Conservation (phyloP, 2,113 vertebrate genomes). For the Eurypyga helias region DNA sequence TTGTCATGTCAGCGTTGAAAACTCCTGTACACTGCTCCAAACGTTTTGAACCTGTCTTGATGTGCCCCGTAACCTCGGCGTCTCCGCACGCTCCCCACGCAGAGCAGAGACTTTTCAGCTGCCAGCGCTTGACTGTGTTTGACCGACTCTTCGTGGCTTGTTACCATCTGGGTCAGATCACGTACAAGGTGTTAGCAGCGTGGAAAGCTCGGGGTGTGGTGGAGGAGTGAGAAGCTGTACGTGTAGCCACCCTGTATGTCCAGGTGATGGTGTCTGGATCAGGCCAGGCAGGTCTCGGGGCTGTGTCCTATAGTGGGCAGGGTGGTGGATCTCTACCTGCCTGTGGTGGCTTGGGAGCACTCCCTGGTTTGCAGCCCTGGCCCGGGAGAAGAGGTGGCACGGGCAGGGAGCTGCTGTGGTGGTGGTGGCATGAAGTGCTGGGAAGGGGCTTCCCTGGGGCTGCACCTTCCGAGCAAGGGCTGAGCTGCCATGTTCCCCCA, state of each 20-base stretch:
- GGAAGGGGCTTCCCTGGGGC: background rate
- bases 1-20: conserved; percentile 43
- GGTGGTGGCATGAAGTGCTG: background rate
- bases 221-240: background rate
- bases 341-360: background rate
- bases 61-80: background rate
- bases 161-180: background rate
- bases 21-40: background rate
- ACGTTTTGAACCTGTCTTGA: background rate
- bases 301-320: background rate
- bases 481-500: background rate
- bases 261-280: background rate
- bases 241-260: background rate
- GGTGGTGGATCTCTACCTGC: background rate
- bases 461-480: background rate
- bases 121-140: fast-evolving
- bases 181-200: fast-evolving
- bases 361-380: background rate
- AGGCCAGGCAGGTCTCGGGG: background rate
- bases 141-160: background rate
- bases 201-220: background rate
- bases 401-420: background rate
- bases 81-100: fast-evolving
- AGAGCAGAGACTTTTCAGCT: background rate
- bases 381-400: background rate